Conservation (phyloP, 64 coral and sea anemone genomes). For the Pocillopora verrucosa region DNA sequence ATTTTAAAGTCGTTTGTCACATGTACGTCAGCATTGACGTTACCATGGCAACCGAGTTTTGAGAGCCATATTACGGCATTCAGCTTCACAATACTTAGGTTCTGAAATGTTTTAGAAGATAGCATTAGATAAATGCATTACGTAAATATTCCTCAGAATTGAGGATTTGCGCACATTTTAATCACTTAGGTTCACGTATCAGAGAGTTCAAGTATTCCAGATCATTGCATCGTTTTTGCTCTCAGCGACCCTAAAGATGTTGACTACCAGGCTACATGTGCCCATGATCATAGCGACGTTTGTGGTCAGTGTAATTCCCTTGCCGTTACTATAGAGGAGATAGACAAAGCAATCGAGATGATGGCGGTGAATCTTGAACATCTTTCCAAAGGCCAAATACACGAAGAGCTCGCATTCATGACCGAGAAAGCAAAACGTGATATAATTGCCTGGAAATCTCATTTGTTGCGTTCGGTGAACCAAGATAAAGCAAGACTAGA, state of each 20-base stretch:
- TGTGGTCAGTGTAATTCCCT: conserved; percentile 6
- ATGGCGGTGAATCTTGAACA: not conserved
- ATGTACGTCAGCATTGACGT: no score
- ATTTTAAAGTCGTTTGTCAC: no score
- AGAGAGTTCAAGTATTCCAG: conserved; percentile 11
- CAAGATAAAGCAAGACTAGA: conserved; percentile 17
- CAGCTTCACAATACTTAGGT: no score
- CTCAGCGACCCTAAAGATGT: not conserved
- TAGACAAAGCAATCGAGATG: conserved; percentile 1
- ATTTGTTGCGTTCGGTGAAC: not conserved
- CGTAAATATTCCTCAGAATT: no score
- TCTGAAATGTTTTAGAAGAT: no score
- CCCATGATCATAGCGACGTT: not conserved
- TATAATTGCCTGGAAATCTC: conserved; percentile 13
- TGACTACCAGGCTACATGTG: conserved; percentile 6
- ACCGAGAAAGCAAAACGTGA: not conserved
- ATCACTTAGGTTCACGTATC: conserved; percentile 20
- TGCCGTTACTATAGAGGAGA: conserved; percentile 1
- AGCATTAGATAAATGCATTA: no score
- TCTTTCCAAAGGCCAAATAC: not conserved
- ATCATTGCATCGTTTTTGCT: conserved; percentile 19
- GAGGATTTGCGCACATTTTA: no score
- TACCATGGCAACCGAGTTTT: no score
- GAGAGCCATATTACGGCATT: no score
- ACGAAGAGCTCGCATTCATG: not conserved